Percentiles rank a stretch among this genome's conserved stretches.
These are phyloP conservation scores for Leiothrix lutea DNA, from an alignment of 2,113 vertebrate genomes.

Conservation along the genomic window DNA sequence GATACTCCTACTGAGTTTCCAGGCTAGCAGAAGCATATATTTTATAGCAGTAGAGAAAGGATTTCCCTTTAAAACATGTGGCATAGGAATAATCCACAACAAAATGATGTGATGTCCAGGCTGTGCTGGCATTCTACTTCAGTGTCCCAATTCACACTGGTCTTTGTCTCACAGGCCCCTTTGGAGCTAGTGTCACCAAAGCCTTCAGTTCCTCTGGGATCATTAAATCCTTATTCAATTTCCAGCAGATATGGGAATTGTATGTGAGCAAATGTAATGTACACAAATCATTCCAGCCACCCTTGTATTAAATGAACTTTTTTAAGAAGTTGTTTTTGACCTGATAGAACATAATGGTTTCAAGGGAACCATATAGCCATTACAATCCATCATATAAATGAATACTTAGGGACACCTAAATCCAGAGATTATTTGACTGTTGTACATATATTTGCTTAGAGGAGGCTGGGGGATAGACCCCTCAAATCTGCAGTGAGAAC, in stretches of 20 bases:
- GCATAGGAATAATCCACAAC: neutral
- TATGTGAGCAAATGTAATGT: neutral
- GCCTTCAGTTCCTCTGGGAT: neutral
- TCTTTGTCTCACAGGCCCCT: slow-evolving; percentile 13
- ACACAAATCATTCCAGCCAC: slow-evolving; percentile 54
- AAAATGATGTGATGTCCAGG: slow-evolving; percentile 41
- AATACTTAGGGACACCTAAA: slow-evolving; percentile 74
- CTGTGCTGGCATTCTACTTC: slow-evolving; percentile 21
- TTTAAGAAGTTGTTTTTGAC: slow-evolving; percentile 63
- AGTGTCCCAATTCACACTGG: neutral
- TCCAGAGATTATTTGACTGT: slow-evolving; percentile 70
- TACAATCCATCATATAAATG: slow-evolving; percentile 76
- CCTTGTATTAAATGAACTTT: slow-evolving; percentile 45
- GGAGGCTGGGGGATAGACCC: neutral
- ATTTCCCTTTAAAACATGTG: slow-evolving; percentile 16
- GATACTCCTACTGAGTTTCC: neutral
- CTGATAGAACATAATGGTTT: slow-evolving; percentile 73
- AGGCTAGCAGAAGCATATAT: neutral
- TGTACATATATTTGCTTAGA: slow-evolving; percentile 16
- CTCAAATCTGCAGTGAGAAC: slow-evolving; percentile 46
- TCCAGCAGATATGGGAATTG: slow-evolving; percentile 23
- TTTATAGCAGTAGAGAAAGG: neutral
- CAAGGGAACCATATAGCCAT: slow-evolving; percentile 71
- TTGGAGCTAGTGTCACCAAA: slow-evolving; percentile 36
- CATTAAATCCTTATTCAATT: slow-evolving; percentile 14